These are phyloP conservation scores for Geodia barretti DNA, from an alignment of 37 sponge, comb jelly and placozoan genomes.

Conservation along the genomic window DNA sequence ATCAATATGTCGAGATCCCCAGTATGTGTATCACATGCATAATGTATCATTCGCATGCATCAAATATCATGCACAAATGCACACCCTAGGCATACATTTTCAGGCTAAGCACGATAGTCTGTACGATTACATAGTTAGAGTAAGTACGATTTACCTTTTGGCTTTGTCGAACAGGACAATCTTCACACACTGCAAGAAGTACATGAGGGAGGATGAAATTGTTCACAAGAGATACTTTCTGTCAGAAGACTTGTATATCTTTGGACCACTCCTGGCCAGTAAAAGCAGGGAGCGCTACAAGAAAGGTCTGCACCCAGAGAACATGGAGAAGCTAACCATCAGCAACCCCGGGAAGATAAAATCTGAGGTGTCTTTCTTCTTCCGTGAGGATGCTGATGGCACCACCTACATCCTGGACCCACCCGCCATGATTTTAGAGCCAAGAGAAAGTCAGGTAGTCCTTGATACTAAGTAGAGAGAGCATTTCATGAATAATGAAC, in stretches of 20 bases:
- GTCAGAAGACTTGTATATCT: conserved; percentile 66
- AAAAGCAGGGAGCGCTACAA: conserved; percentile 86
- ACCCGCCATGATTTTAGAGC: conserved; percentile 72
- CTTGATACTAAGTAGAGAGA: no score
- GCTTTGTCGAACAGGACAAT: conserved; percentile 51
- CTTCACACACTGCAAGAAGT: conserved; percentile 80
- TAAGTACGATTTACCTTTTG: not conserved
- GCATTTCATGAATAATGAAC: no score
- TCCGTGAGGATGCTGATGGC: conserved; percentile 81
- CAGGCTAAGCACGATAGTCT: not conserved
- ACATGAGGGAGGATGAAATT: conserved; percentile 72
- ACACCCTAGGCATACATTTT: no score
- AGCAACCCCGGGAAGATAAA: conserved; percentile 70
- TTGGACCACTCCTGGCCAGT: conserved; percentile 95
- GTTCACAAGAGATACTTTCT: conserved; percentile 87
- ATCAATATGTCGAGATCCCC: conserved; percentile 81
- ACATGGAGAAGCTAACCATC: conserved; percentile 92
- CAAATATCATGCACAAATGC: no score
- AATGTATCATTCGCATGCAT: not conserved
- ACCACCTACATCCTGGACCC: conserved; percentile 93
- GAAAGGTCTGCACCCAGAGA: conserved; percentile 89
- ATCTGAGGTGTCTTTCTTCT: conserved; percentile 78
- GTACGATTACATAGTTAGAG: not conserved
- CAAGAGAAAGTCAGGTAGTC: conserved; percentile 85
- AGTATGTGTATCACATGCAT: conserved; percentile 7